Base-by-base conservation (phyloP, 1,140 invertebrate genomes). In the Pteromalus puparum region DNA sequence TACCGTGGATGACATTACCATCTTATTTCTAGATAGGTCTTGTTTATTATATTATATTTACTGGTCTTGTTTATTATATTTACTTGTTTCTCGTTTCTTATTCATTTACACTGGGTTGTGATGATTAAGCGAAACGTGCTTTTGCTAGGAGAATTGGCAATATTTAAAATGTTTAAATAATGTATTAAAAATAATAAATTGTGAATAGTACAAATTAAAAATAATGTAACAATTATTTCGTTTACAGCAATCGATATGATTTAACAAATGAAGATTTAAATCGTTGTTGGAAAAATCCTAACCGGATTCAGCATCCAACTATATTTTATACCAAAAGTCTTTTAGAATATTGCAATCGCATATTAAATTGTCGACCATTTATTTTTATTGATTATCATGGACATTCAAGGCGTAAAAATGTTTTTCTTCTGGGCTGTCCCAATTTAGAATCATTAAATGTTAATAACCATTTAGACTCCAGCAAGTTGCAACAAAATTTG, bases 361-460 rank as follows among this genome's bases (percentile, higher is more conserved):
- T 95, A 46, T 91, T 95, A 90, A 93, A 94, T 87, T 94, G 94
- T 76, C 92, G 93, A 9, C 95, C 96, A 6, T 93, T 95, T 88
- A 94, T 97, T n/a, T 98, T 96, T 91, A 97, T 97, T 91, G 97
- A 98, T 93, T 97, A 97, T 88, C 97, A 98, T 92, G 97, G 97
- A 3, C 97, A 98, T 91, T 98, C 97, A 28, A 93, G 97, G 53
- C 95, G 96, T 90, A 97, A 97, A 93, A 98, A 98, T 90, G 96
- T 97, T 72, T 98, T 98, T 93, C 94, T 98, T 85, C 98, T 97
- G 91, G 97, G 97, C 46, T 98, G 97, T 91, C 96, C 96, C 87
- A 95, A 93, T 86, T 93, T 94, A 30, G 94, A 95, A 88, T 95
- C 95, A 84, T 96, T 95, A 95, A 94, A 93, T 90, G 92, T 93